Evolutionary conservation across 2,113 vertebrate genomes (phyloP), one percentile per base, ranked within the genome.

Genomic region (Engystomops pustulosus): DNA sequence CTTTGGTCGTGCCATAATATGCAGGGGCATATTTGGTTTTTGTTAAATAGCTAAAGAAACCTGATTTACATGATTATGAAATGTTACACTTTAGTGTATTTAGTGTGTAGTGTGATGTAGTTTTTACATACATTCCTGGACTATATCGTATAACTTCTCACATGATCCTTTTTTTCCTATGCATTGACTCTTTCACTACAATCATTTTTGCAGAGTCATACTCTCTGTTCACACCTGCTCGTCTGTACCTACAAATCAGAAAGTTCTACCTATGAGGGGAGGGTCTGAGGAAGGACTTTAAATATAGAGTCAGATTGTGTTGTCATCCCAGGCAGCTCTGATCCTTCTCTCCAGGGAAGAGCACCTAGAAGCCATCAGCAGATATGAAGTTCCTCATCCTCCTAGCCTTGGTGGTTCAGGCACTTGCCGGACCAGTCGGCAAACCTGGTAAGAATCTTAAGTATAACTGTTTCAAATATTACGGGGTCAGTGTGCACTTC

Each of bases 311-410:
- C 5, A 30, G 38, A 27, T 15, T 3, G n/a, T 25, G 38, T 71
- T 2, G 10, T 23, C 30, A 53, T 76, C 20, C 30, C 30, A 76
- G 1, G 6, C 47, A 36, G 18, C 30, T 34, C 18, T 6, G 14
- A 15, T 45, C 4, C 30, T 36, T 11, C 30, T 76, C 49, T 55
- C 3, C 10, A 9, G 17, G 4, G 4, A 14, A 36, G 3, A 1
- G 27, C 2, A 20, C 68, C n/a, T n/a, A n/a, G n/a, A n/a, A n/a
- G n/a, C n/a, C 15, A 9, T 55, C 47, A n/a, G 11, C 49, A 55
- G 9, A 47, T 38, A 80, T 80, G 78, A 80, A 80, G 41, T 80
- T 47, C 41, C 78, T 80, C 9, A 32, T 80, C 58, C 6, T 80
- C 18, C 6, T 80, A 5, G 55, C 78, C 38, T 8, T 80, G 30